Conservation (phyloP, 2,113 vertebrate genomes). For the Motacilla alba region DNA sequence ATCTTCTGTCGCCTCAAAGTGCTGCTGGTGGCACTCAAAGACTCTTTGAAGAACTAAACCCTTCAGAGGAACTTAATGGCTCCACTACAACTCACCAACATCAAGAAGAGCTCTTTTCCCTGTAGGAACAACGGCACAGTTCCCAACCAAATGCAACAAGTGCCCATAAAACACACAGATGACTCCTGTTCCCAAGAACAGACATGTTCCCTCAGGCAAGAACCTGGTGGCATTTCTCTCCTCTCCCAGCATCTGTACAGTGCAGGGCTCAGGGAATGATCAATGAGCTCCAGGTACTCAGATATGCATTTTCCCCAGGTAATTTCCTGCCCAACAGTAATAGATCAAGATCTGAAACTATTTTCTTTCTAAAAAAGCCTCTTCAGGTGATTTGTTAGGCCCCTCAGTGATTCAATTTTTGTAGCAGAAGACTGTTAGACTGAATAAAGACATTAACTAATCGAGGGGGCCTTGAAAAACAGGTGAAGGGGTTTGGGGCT, state of each 20-base stretch:
- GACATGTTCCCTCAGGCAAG: not conserved
- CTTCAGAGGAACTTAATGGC: not conserved
- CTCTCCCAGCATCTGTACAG: not conserved
- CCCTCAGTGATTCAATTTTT: not conserved
- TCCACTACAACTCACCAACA: not conserved
- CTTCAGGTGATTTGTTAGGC: not conserved
- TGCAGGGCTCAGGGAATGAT: not conserved
- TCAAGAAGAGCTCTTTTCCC: not conserved
- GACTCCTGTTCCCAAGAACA: not conserved
- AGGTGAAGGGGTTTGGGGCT: not conserved
- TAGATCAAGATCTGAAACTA: not conserved
- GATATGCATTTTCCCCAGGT: not conserved
- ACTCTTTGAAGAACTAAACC: not conserved
- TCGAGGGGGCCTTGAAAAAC: not conserved
- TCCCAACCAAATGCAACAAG: not conserved
- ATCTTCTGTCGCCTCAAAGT: not conserved
- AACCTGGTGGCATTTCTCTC: not conserved
- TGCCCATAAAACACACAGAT: not conserved
- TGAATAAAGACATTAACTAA: not conserved
- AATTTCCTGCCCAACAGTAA: not conserved
- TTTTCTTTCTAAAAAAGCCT: not conserved
- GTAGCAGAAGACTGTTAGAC: not conserved
- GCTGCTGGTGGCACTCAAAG: not conserved
- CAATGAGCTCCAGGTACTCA: not conserved
- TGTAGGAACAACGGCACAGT: not conserved